Evolutionary conservation across 2,113 vertebrate genomes (phyloP).

Genomic region (Todiramphus saurophagus): DNA sequence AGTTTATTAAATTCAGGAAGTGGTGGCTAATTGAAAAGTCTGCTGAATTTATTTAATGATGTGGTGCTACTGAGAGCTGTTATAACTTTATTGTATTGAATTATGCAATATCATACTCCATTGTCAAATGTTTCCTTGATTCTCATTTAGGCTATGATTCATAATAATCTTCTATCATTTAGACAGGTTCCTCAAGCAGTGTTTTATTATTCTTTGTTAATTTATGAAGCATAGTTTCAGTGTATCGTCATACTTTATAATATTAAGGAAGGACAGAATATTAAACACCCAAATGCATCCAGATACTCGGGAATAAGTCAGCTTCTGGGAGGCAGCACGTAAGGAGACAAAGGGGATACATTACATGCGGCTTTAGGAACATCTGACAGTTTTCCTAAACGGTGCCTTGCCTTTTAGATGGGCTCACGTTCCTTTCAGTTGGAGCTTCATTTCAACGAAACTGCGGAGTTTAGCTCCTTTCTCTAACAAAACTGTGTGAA

Average conservation of each 20-base stretch:
- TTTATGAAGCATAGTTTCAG: slow-evolving; percentile 51
- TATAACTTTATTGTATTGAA: slow-evolving; percentile 35
- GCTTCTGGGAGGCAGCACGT: background rate
- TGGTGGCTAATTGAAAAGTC: slow-evolving; percentile 44
- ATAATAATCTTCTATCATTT: slow-evolving; percentile 53
- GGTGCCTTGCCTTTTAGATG: background rate
- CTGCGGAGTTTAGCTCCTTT: background rate
- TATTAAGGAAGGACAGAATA: slow-evolving; percentile 12
- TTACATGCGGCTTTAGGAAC: background rate
- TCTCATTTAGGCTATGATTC: slow-evolving; percentile 60
- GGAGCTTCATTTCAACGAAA: background rate
- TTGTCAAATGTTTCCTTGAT: slow-evolving; percentile 49
- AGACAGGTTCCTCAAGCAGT: slow-evolving; percentile 56
- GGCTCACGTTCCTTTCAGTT: background rate
- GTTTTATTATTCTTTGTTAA: slow-evolving; percentile 67
- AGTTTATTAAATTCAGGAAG: background rate
- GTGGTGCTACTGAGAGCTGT: background rate
- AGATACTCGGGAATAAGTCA: background rate
- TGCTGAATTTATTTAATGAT: slow-evolving; percentile 31
- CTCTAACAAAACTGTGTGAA: background rate
- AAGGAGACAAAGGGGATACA: background rate
- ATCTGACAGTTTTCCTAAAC: slow-evolving; percentile 13
- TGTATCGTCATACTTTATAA: background rate
- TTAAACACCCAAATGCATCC: slow-evolving; percentile 1
- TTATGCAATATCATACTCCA: slow-evolving; percentile 31